These are phyloP conservation scores for Fulmarus glacialis DNA, from an alignment of 2,113 vertebrate species.

Conservation along the genomic window DNA sequence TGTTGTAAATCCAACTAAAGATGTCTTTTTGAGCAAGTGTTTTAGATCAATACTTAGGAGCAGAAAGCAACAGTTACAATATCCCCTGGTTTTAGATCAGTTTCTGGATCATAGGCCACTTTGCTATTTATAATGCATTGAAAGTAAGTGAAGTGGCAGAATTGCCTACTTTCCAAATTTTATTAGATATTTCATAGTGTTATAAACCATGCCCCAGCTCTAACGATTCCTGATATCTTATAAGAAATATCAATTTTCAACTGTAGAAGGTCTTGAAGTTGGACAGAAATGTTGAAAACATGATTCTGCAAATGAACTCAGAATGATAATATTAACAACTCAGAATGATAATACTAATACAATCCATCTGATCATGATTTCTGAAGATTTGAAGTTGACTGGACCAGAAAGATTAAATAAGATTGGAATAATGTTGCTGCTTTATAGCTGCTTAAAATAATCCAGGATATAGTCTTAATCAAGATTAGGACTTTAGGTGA, in stretches of 20 bases:
- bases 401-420: background rate
- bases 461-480: background rate
- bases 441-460: conserved; percentile 1
- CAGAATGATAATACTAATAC: background rate
- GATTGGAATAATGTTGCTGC: background rate
- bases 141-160: background rate
- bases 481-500: background rate
- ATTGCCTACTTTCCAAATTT: background rate
- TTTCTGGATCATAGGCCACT: background rate
- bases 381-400: background rate
- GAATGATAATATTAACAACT: background rate
- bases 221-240: background rate
- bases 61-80: background rate
- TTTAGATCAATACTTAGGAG: background rate
- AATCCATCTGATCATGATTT: background rate
- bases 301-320: background rate
- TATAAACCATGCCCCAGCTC: background rate
- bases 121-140: background rate
- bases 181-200: background rate
- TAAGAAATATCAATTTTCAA: background rate
- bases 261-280: background rate
- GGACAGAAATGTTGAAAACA: background rate
- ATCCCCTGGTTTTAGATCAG: background rate
- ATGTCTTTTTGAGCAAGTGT: background rate
- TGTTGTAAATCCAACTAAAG: background rate